phyloP scores from a whole-genome alignment of 2,888 invertebrate genomes.

The Venusia cambrica region DNA sequence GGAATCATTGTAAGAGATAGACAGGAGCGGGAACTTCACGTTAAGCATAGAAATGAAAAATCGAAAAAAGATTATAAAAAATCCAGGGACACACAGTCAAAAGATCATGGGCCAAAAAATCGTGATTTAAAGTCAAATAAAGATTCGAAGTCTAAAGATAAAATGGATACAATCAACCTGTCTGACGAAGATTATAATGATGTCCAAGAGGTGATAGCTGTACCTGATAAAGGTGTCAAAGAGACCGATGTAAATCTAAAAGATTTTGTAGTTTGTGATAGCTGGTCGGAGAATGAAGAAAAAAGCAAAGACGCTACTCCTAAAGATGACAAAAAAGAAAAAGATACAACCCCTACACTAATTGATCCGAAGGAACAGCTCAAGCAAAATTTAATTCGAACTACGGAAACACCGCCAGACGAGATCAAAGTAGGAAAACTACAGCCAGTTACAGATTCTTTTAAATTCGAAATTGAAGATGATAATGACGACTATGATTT shows the following conservation, averaged over 20 bases:
- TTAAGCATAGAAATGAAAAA: conserved; percentile 31
- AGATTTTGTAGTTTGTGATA: conserved; percentile 72
- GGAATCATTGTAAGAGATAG: conserved; percentile 21
- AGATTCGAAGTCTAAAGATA: conserved; percentile 34
- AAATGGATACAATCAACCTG: conserved; percentile 28
- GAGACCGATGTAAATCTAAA: conserved; percentile 64
- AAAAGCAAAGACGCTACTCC: conserved; percentile 53
- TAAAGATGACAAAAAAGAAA: conserved; percentile 39
- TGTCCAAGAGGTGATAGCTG: conserved; percentile 24
- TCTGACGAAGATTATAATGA: conserved; percentile 21
- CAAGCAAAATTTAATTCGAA: conserved; percentile 22
- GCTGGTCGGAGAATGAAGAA: conserved; percentile 75
- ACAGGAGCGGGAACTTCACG: conserved; percentile 14
- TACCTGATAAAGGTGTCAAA: conserved; percentile 34
- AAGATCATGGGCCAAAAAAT: too few relatives aligned
- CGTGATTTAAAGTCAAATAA: too few relatives aligned
- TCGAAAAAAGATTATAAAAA: conserved; percentile 37
- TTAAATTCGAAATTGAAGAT: conserved; percentile 68
- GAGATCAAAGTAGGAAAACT: conserved; percentile 51
- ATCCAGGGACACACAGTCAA: conserved; percentile 25
- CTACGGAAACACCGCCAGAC: conserved; percentile 18
- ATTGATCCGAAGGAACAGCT: conserved; percentile 39
- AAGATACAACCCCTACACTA: conserved; percentile 4
- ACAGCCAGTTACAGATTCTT: conserved; percentile 65
- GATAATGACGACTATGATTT: conserved; percentile 62